phyloP scores from a whole-genome alignment of 1,140 invertebrate species.

The Aphelenchoides fujianensis region DNA sequence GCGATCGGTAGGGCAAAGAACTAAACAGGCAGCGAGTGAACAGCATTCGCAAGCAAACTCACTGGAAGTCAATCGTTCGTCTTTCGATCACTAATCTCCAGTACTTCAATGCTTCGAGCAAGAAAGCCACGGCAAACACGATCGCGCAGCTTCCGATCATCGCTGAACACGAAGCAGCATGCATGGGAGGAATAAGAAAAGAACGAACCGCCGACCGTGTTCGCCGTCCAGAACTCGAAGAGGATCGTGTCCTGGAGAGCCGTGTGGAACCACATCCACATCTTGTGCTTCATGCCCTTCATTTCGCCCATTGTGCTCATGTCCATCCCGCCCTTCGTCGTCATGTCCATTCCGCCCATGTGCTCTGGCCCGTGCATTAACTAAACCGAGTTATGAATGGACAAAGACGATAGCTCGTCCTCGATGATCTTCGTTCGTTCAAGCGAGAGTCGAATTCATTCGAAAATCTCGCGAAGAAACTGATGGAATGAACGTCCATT shows the following conservation, averaged over 20 bases:
- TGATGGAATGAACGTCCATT: too few relatives aligned
- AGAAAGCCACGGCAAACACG: constrained; percentile 23
- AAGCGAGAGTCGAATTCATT: too few relatives aligned
- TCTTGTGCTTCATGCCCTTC: neutral
- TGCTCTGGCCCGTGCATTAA: too few relatives aligned
- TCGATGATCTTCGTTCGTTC: too few relatives aligned
- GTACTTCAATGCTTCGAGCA: constrained; percentile 29
- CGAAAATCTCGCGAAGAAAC: too few relatives aligned
- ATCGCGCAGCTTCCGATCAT: constrained; percentile 27
- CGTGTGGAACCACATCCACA: constrained; percentile 36
- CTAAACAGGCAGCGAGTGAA: neutral
- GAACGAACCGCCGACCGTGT: neutral
- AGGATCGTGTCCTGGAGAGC: constrained; percentile 30
- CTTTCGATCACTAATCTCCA: constrained; percentile 20
- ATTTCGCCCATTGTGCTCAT: neutral
- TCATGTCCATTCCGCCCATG: too few relatives aligned
- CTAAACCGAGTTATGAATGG: too few relatives aligned
- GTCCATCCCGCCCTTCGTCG: constrained; percentile 6
- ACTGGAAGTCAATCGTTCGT: neutral
- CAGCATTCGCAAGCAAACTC: neutral
- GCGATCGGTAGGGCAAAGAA: neutral
- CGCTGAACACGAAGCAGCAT: constrained; percentile 17
- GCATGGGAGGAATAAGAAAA: neutral
- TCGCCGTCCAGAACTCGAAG: constrained; percentile 32
- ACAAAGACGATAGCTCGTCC: too few relatives aligned